Percentiles rank a stretch among this genome's conserved stretches.
Conservation (phyloP, 2,113 vertebrate genomes). For the Aptenodytes forsteri region DNA sequence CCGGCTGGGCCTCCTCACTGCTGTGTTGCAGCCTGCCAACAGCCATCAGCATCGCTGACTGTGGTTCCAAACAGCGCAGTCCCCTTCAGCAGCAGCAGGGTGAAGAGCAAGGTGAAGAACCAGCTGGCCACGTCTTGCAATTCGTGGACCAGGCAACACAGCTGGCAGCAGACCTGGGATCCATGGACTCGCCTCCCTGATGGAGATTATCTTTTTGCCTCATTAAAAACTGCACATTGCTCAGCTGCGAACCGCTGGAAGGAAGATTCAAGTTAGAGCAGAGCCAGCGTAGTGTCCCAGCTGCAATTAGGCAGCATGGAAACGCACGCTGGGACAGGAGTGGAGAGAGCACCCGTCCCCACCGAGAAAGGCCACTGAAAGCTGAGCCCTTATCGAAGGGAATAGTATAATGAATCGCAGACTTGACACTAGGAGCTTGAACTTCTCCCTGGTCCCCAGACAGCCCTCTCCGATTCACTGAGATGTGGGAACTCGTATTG, state of each 20-base stretch:
- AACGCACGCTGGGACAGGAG: background rate
- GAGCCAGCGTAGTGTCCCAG: background rate
- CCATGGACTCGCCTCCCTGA: background rate
- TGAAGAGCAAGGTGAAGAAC: background rate
- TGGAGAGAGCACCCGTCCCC: background rate
- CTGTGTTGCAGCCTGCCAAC: background rate
- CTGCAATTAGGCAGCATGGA: background rate
- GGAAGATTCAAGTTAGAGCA: background rate
- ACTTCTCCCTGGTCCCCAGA: background rate
- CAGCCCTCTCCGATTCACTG: background rate
- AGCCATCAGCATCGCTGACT: background rate
- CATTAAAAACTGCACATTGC: background rate
- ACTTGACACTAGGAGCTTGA: background rate
- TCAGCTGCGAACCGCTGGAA: background rate
- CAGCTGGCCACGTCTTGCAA: background rate
- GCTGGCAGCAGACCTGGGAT: background rate
- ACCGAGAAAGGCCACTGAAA: background rate
- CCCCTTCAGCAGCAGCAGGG: background rate
- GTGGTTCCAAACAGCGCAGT: background rate
- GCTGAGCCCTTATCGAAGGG: background rate
- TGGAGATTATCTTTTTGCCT: background rate
- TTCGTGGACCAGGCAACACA: background rate
- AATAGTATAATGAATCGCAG: no score
- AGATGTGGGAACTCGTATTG: background rate
- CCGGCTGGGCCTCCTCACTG: accelerated